These are phyloP conservation scores for Podiceps cristatus DNA, from an alignment of 2,113 vertebrate species.

Conservation along the genomic window DNA sequence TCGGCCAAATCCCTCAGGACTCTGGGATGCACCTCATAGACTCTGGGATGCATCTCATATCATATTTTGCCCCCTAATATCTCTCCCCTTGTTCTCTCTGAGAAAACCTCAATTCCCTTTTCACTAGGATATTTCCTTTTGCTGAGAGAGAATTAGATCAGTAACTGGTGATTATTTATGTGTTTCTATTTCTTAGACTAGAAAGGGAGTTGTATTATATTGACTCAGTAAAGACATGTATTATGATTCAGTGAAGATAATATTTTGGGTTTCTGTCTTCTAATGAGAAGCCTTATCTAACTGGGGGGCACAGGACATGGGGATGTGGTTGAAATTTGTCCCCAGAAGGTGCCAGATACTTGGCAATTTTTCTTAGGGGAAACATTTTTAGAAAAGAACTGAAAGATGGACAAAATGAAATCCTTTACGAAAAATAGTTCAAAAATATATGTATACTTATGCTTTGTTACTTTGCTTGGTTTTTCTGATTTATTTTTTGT, in stretches of 20 bases:
- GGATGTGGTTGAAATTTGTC: background rate
- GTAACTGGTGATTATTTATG: background rate
- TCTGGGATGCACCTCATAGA: no score
- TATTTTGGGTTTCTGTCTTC: background rate
- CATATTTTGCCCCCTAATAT: background rate
- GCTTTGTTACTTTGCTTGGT: background rate
- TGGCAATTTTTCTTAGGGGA: background rate
- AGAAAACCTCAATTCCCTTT: background rate
- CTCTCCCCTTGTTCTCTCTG: background rate
- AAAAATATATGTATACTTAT: background rate
- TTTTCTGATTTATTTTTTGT: background rate
- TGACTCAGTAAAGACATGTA: background rate
- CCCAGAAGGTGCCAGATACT: background rate
- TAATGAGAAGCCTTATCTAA: background rate
- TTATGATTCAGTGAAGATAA: background rate
- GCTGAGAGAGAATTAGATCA: background rate
- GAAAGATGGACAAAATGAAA: background rate
- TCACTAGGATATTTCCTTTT: background rate
- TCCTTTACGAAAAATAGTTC: background rate
- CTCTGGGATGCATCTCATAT: no score
- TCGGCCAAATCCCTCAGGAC: no score
- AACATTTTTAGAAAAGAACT: background rate
- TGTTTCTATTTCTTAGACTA: background rate
- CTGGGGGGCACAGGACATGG: accelerated
- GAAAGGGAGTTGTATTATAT: background rate